phyloP scores from a whole-genome alignment of 2,797 vertebrate species.

The Loris lydekkerianus region DNA sequence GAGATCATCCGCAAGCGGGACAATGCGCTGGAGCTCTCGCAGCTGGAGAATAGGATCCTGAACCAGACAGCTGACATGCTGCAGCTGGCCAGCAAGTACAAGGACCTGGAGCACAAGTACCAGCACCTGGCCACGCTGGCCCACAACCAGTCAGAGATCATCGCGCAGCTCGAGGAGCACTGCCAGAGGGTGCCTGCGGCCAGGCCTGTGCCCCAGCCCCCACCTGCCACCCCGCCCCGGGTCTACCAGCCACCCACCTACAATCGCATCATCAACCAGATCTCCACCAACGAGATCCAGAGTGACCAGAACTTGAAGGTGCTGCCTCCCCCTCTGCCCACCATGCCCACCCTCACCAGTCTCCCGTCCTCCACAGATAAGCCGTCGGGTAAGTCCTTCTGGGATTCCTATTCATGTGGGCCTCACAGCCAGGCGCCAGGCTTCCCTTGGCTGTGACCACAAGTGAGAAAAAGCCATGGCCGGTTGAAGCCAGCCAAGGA shows the following conservation, averaged over 20 bases:
- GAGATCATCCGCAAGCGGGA: conserved; percentile 99
- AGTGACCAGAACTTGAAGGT: conserved; percentile 96
- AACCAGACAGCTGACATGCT: conserved; percentile 99
- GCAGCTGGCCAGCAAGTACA: conserved; percentile 96
- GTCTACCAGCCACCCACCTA: conserved; percentile 92
- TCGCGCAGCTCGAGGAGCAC: conserved; percentile 95
- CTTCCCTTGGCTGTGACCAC: conserved; percentile 1
- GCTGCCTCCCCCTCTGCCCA: conserved; percentile 92
- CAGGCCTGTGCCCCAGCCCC: conserved; percentile 88
- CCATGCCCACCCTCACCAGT: conserved; percentile 95
- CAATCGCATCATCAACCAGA: conserved; percentile 94
- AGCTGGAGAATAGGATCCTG: conserved; percentile 97
- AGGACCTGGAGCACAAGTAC: conserved; percentile 98
- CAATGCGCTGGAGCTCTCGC: conserved; percentile 97
- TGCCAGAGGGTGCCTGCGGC: conserved; percentile 91
- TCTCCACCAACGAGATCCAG: conserved; percentile 98
- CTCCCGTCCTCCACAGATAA: conserved; percentile 95
- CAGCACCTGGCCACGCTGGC: conserved; percentile 96
- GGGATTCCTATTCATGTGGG: neutral
- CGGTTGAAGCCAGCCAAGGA: neutral
- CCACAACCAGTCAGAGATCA: conserved; percentile 96
- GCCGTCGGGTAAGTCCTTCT: conserved; percentile 94
- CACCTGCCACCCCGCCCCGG: conserved; percentile 91
- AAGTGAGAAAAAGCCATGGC: neutral
- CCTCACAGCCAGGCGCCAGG: neutral